Evolutionary conservation across 1,140 invertebrate species (phyloP).

Genomic region (Cydia pomonella): DNA sequence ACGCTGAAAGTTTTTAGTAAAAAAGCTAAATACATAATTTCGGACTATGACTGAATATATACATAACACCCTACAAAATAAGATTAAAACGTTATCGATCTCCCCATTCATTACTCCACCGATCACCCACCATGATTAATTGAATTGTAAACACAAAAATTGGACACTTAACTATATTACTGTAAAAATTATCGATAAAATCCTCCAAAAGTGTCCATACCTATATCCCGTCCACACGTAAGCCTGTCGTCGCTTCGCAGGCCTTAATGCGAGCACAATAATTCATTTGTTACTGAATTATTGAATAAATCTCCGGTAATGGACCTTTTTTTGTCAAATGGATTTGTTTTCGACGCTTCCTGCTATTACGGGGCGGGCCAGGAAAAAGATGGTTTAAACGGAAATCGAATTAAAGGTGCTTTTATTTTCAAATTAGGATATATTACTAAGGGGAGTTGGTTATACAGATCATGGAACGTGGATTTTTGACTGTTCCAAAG

Average conservation of each 20-base stretch:
- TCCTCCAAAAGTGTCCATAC: background rate
- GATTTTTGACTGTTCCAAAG: too few relatives aligned
- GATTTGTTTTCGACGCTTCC: conserved; percentile 50
- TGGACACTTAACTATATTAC: background rate
- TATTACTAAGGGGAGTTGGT: background rate
- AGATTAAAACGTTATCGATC: too few relatives aligned
- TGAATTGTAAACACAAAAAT: background rate
- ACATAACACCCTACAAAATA: too few relatives aligned
- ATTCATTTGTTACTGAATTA: conserved; percentile 67
- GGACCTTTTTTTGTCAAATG: conserved; percentile 63
- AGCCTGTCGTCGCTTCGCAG: background rate
- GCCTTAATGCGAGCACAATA: conserved; percentile 38
- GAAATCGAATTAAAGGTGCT: background rate
- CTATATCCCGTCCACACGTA: background rate
- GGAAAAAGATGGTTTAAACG: background rate
- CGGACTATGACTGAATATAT: too few relatives aligned
- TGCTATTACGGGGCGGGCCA: conserved; percentile 34
- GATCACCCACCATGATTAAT: background rate
- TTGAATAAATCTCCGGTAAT: conserved; percentile 71
- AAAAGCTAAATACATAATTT: too few relatives aligned
- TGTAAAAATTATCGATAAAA: background rate
- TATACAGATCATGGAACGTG: background rate
- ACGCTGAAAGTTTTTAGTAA: too few relatives aligned
- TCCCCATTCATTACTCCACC: too few relatives aligned
- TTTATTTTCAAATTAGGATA: background rate